Percentiles rank a stretch among this genome's conserved stretches.
phyloP scores from a whole-genome alignment of 2,797 vertebrate genomes.

The Gymnoscopelus microlampas region DNA sequence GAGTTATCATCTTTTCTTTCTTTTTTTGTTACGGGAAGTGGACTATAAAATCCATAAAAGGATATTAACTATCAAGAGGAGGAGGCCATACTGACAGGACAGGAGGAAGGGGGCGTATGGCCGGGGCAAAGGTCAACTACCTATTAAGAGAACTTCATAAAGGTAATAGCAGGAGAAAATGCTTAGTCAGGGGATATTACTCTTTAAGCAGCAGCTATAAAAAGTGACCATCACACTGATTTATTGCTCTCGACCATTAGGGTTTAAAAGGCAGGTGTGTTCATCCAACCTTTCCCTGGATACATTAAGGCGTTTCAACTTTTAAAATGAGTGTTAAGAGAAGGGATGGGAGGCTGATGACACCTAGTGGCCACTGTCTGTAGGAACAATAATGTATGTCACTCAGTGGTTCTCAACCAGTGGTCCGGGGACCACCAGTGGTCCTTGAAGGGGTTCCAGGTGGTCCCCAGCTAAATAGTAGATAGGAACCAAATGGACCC shows the following conservation, averaged over 20 bases:
- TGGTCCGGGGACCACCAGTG: no score
- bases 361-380: slow-evolving; percentile 31
- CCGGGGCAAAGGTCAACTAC: slow-evolving; percentile 93
- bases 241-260: background rate
- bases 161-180: slow-evolving; percentile 75
- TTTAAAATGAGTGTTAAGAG: background rate
- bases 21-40: slow-evolving; percentile 79
- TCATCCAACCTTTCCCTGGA: background rate
- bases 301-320: no score
- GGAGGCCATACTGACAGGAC: slow-evolving; percentile 83
- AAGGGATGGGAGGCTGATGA: slow-evolving; percentile 2
- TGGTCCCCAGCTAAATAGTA: no score
- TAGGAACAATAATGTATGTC: background rate
- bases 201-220: background rate
- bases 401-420: no score
- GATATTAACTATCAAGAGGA: slow-evolving; percentile 85
- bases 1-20: slow-evolving; percentile 63
- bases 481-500: no score
- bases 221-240: background rate
- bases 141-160: slow-evolving; percentile 86
- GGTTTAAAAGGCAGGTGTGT: background rate
- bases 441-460: no score
- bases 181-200: background rate
- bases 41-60: slow-evolving; percentile 79
- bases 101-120: slow-evolving; percentile 88